Percentiles rank a stretch among this genome's conserved stretches.
Conservation (phyloP, 2,888 invertebrate species). For the Acronicta leporina region DNA sequence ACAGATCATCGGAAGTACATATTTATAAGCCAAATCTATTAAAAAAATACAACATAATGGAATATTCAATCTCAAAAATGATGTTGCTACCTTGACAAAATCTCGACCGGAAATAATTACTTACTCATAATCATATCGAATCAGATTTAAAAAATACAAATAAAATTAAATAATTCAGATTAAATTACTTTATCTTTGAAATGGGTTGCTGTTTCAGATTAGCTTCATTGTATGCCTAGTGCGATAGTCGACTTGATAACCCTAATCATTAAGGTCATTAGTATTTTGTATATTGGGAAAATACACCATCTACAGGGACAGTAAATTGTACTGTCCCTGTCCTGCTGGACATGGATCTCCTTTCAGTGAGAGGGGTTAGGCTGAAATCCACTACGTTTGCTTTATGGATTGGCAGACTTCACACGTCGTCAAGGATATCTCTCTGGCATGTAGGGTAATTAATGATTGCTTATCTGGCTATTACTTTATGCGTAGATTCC, state of each 20-base stretch:
- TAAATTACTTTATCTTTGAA: background rate
- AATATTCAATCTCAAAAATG: background rate
- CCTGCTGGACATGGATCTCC: no score
- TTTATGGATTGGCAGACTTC: no score
- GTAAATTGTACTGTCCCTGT: no score
- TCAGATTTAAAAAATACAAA: background rate
- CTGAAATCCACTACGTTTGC: no score
- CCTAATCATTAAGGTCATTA: background rate
- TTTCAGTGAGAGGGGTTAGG: no score
- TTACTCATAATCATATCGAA: background rate
- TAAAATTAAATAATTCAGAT: background rate
- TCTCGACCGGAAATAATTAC: background rate
- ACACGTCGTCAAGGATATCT: no score
- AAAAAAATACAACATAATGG: background rate
- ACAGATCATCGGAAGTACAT: no score
- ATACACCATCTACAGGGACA: no score
- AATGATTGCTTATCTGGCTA: no score
- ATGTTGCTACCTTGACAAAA: background rate
- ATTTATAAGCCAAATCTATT: no score
- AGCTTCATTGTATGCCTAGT: slow-evolving; percentile 1
- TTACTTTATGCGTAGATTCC: no score
- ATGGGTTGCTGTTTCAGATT: background rate
- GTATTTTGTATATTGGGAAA: background rate
- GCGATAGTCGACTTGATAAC: background rate
- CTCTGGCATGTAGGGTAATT: no score